A percentile compares a stretch with the other conserved stretches of the same genome.
Conservation (phyloP, 1,140 invertebrate genomes). For the Trissolcus basalis region DNA sequence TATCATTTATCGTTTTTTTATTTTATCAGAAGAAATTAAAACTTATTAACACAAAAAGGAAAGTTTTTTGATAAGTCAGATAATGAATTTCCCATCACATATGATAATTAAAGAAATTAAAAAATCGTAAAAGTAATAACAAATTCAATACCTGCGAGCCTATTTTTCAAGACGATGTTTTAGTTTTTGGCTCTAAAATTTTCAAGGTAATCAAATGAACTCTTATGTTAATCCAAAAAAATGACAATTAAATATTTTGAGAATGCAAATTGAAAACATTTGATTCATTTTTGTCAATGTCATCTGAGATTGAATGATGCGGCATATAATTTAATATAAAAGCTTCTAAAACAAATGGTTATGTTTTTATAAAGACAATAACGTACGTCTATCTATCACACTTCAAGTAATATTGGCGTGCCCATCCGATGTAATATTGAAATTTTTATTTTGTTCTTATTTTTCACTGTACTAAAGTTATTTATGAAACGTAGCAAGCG, state of each 20-base stretch:
- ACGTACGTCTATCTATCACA: constrained; percentile 74
- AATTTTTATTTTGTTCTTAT: constrained; percentile 71
- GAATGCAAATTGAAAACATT: not conserved
- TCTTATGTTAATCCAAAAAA: not conserved
- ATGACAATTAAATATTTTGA: not conserved
- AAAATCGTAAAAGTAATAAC: too few relatives aligned
- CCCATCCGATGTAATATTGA: constrained; percentile 74
- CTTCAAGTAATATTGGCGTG: constrained; percentile 72
- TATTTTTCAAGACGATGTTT: too few relatives aligned
- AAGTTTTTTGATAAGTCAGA: too few relatives aligned
- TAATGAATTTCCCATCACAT: too few relatives aligned
- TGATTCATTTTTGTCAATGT: constrained; percentile 39
- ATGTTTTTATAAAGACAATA: constrained; percentile 76
- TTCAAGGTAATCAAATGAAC: too few relatives aligned
- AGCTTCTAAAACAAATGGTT: constrained; percentile 74
- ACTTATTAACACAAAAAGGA: too few relatives aligned
- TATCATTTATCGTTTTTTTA: too few relatives aligned
- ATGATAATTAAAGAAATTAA: too few relatives aligned
- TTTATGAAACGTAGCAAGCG: constrained; percentile 69
- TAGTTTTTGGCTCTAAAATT: too few relatives aligned
- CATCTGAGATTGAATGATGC: constrained; percentile 50
- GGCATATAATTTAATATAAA: constrained; percentile 61
- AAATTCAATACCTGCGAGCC: too few relatives aligned
- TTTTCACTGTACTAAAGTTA: constrained; percentile 69
- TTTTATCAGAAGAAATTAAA: too few relatives aligned